phyloP scores from a whole-genome alignment of 2,888 invertebrate genomes.

The Biston stratarius region DNA sequence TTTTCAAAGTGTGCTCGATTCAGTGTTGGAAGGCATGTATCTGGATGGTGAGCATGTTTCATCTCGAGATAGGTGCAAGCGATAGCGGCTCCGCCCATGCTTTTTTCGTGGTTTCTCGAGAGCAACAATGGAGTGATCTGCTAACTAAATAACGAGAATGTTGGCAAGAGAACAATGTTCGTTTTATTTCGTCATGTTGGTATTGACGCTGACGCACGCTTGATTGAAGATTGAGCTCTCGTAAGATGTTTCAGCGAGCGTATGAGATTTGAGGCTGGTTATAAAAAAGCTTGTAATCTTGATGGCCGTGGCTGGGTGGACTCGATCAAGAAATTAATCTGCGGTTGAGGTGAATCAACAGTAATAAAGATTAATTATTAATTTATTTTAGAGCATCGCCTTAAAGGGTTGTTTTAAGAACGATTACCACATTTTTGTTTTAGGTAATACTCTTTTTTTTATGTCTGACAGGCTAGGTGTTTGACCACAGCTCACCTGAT shows the following conservation, averaged over 20 bases:
- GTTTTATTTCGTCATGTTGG: slow-evolving; percentile 61
- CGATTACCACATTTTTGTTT: background rate
- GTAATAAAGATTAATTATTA: slow-evolving; percentile 11
- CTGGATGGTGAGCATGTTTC: slow-evolving; percentile 79
- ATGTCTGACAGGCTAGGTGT: no score
- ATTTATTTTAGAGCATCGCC: no score
- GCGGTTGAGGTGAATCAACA: slow-evolving; percentile 16
- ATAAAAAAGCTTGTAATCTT: slow-evolving; percentile 24
- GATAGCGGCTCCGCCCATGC: slow-evolving; percentile 83
- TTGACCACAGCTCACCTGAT: no score
- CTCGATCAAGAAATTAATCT: slow-evolving; percentile 25
- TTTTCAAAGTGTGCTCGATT: slow-evolving; percentile 44
- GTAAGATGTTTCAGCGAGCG: slow-evolving; percentile 10
- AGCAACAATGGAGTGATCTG: slow-evolving; percentile 85
- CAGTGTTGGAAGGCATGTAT: slow-evolving; percentile 81
- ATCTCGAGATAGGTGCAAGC: slow-evolving; percentile 75
- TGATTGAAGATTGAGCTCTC: slow-evolving; percentile 51
- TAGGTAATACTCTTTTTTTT: no score
- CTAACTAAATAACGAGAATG: slow-evolving; percentile 83
- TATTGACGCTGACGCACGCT: slow-evolving; percentile 47
- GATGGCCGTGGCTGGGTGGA: slow-evolving; percentile 7
- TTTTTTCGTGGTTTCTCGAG: slow-evolving; percentile 84
- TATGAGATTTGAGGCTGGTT: slow-evolving; percentile 38
- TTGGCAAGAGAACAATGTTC: slow-evolving; percentile 66
- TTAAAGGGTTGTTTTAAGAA: background rate